Evolutionary conservation across 2,113 vertebrate genomes (phyloP), one percentile per base, ranked within the genome.

Genomic region (Syngnathus scovelli): DNA sequence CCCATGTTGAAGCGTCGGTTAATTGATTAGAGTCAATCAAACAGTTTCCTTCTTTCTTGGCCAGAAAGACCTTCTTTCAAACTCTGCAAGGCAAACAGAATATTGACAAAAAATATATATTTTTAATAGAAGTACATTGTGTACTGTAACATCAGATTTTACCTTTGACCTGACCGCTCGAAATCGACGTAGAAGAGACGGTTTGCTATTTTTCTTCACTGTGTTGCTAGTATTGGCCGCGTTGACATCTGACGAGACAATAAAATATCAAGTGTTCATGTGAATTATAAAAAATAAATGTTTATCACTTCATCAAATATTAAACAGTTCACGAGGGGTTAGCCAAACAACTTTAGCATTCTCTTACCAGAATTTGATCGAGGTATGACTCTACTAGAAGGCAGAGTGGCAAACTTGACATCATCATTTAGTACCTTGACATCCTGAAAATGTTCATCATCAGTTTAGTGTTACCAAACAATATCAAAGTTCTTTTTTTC

Each of bases 11-110:
- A 43, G 41, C 11, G 11, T 11, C 8, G 41, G 21, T 12, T 12
- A 27, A 59, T 33, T 15, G 49, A 66, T 86, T 70, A 85, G 54
- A 76, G 70, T 2, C 74, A 85, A 27, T 98, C 94, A 83, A 98
- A 98, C 79, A 95, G 90, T 89, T 94, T 96, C 92, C 93, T 90
- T 79, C 90, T 92, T 79, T 98, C 95, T 80, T 95, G 93, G 85
- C 93, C 86, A 19, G 94, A 95, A 72, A 96, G 92, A 68, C 91
- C 93, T 80, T 98, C 95, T 83, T 93, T 97, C 87, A 96, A 92
- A 90, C 94, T 96, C 94, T 95, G 89, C 48, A 71, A 78, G 43
- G 38, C 7, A 77, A 67, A 78, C 36, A 73, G 36, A 78, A 64
- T 7, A 64, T 0, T 43, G 1, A 15, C 48, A 1, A 41, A n/a